Base-by-base conservation (phyloP, 2,113 vertebrate genomes). In the Calidris pygmaea region DNA sequence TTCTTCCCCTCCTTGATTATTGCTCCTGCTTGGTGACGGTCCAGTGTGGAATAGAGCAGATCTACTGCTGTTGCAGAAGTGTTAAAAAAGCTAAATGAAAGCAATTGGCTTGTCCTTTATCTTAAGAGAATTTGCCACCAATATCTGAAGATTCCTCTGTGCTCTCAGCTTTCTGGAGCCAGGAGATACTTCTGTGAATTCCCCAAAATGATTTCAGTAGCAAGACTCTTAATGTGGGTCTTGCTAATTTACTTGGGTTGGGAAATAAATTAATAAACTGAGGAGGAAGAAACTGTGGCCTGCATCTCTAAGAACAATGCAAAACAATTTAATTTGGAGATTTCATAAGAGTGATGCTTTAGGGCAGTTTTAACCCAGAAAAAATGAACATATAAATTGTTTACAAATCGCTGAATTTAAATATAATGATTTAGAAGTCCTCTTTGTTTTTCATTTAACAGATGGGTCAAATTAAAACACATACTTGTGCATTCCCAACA, bases 381-480 rank as follows among this genome's bases (percentile, higher is more conserved):
- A 87, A 97, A 98, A 96, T 95, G 94, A 98, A 98, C 95, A 92
- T 96, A 96, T 96, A 97, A 96, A 97, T 97, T 97, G 97, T 97
- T 98, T 98, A 98, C 97, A 98, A 98, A 98, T 97, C 0, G 32
- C 94, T 96, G 92, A 95, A 98, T 98, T 98, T 98, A 97, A 96
- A 98, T 96, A 94, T 93, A 95, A 90, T 95, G 94, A 97, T 97
- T 97, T 97, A 96, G 93, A 94, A 95, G 95, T 89, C 91, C 82
- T 96, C 92, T 98, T 97, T 97, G 95, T 85, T 95, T 97, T 97
- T 96, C 92, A 41, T 96, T 97, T 97, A 97, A 97, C 96, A 98
- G 97, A 98, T 97, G 96, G 94, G 95, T 97, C 96, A 97, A 97
- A 98, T 98, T 97, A 98, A 98, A 98, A 96, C 89, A 98, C 98